Base-by-base conservation (phyloP, 2,113 vertebrate genomes). In the Microtus richardsoni region DNA sequence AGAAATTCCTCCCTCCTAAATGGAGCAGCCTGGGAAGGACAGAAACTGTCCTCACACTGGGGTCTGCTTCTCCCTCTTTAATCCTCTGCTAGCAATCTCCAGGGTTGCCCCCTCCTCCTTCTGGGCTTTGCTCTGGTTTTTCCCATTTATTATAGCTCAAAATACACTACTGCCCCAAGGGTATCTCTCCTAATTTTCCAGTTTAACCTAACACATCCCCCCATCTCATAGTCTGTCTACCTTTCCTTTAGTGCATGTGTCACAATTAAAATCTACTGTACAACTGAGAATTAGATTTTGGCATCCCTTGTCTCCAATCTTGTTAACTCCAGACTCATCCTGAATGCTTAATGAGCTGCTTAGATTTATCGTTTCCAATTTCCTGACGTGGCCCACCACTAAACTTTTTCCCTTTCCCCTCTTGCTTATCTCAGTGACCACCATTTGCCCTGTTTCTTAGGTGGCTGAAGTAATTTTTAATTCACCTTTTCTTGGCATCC, bases 331-430 rank as follows among this genome's bases (percentile, higher is more conserved):
- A 86, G 66, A 87, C 44, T 90, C 10, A 73, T 80, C 17, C 39
- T 71, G 30, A 73, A 47, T 93, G 94, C 78, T 85, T 85, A 91
- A 84, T 73, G 79, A 88, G 36, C 39, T 73, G 44, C 39, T 96
- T 91, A 91, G 68, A 95, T 80, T 79, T 85, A 91, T 70, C 14
- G 28, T 70, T 77, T 93, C 30, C 10, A 95, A 80, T 30, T 44
- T 80, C 88, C 91, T 26, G 13, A 33, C 71, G 85, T 47, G 36
- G 62, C 13, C 54, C 8, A 74, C 7, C 8, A 16, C 54, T 84
- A 33, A 87, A 10, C 21, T 79, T 41, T 73, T 28, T 66, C 16
- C 39, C 54, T 30, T 88, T 84, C 16, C n/a, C 14, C 49, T 24
- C 64, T 39, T 70, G 22, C 2, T 84, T 47, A 11, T 60, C 28